Evolutionary conservation across 2,113 vertebrate genomes (phyloP).

Genomic region (Crotophaga sulcirostris): DNA sequence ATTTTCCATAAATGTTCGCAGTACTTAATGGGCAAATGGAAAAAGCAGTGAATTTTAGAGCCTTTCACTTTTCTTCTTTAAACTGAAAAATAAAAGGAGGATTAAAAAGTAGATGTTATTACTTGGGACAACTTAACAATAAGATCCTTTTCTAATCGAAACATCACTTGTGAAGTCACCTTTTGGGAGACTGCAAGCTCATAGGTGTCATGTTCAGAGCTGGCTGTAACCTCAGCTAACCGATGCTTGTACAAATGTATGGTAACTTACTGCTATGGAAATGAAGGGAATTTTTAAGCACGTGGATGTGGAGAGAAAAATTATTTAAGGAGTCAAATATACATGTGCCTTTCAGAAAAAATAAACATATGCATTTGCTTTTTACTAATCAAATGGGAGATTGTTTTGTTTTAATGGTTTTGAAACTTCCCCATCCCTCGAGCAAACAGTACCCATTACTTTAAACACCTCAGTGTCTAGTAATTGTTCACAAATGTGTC

Average conservation of each 20-base stretch:
- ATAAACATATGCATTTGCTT: constrained; percentile 36
- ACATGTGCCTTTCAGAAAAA: neutral
- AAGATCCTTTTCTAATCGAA: neutral
- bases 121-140: neutral
- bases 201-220: constrained; percentile 10
- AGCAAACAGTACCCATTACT: constrained; percentile 76
- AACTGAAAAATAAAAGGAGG: neutral
- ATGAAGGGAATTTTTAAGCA: neutral
- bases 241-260: neutral
- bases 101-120: neutral
- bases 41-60: neutral
- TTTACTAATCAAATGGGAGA: constrained; percentile 78
- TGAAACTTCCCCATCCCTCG: constrained; percentile 76
- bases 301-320: constrained; percentile 11
- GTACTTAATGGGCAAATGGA: neutral
- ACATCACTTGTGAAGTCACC: neutral
- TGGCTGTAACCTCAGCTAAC: constrained; percentile 15
- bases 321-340: constrained; percentile 40
- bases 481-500: constrained; percentile 83
- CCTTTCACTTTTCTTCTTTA: neutral
- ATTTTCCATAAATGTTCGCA: neutral
- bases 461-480: constrained; percentile 80
- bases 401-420: constrained; percentile 73
- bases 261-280: constrained; percentile 29
- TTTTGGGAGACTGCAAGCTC: neutral